A percentile compares a stretch with the other conserved stretches of the same genome.
phyloP scores from a whole-genome alignment of 2,113 vertebrate genomes.

The Fregata magnificens region DNA sequence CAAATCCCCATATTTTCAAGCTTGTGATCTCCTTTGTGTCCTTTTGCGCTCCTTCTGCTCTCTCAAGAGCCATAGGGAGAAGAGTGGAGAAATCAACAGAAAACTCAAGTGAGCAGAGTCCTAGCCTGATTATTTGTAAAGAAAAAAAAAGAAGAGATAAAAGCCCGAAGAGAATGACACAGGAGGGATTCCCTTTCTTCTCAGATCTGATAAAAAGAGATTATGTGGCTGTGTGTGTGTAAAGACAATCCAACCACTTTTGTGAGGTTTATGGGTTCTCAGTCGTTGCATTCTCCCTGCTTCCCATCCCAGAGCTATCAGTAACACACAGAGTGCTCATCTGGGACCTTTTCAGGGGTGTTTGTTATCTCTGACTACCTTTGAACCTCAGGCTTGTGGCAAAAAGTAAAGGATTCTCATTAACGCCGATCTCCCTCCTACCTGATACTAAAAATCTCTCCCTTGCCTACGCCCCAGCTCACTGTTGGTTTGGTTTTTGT shows the following conservation, averaged over 20 bases:
- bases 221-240: not conserved
- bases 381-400: not conserved
- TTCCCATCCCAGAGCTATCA: not conserved
- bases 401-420: not conserved
- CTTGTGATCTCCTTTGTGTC: not conserved
- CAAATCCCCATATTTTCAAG: not conserved
- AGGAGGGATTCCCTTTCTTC: slow-evolving; percentile 46
- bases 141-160: not conserved
- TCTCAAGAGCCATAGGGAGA: not conserved
- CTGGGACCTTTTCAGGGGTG: not conserved
- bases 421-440: not conserved
- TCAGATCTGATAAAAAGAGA: slow-evolving; percentile 35
- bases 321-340: not conserved
- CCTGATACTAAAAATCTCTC: not conserved
- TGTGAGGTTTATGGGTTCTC: not conserved
- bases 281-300: not conserved
- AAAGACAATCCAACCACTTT: not conserved
- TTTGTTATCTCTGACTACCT: not conserved
- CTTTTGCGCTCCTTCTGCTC: not conserved
- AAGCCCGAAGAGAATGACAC: not conserved
- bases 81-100: not conserved
- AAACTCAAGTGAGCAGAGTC: not conserved
- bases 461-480: fast-evolving
- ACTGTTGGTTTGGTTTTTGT: not conserved
- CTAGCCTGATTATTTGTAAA: not conserved